Percentiles rank a stretch among this genome's conserved stretches.
Conservation (phyloP, 2,888 invertebrate species). For the Caenorhabditis japonica region DNA sequence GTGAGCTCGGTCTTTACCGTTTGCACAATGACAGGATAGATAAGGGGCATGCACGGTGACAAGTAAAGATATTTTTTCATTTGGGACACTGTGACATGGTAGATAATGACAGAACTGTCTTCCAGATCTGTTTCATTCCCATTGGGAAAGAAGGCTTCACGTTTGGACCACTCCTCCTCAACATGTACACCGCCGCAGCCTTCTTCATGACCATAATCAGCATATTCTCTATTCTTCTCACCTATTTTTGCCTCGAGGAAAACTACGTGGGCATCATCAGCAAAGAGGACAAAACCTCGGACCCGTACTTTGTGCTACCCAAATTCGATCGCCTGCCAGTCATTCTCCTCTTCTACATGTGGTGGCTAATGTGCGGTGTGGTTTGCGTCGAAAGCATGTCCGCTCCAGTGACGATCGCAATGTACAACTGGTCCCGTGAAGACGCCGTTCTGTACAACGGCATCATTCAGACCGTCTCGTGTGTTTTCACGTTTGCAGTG, state of each 20-base stretch:
- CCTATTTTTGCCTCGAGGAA: slow-evolving; percentile 45
- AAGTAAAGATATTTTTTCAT: no score
- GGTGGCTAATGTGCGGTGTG: slow-evolving; percentile 57
- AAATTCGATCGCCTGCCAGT: slow-evolving; percentile 56
- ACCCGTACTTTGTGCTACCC: slow-evolving; percentile 59
- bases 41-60: no score
- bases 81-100: no score
- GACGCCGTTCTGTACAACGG: slow-evolving; percentile 60
- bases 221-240: slow-evolving; percentile 38
- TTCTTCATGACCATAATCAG: slow-evolving; percentile 53
- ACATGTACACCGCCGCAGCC: slow-evolving; percentile 63
- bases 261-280: slow-evolving; percentile 60
- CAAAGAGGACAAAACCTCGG: slow-evolving; percentile 45
- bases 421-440: slow-evolving; percentile 53
- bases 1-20: no score
- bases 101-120: no score
- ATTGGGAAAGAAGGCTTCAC: slow-evolving; percentile 45
- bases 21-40: no score
- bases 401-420: slow-evolving; percentile 55
- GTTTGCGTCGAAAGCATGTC: slow-evolving; percentile 56
- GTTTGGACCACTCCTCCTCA: slow-evolving; percentile 47
- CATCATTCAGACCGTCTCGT: slow-evolving; percentile 52
- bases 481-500: slow-evolving; percentile 45
- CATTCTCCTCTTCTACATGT: slow-evolving; percentile 50
- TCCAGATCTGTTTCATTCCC: slow-evolving; percentile 57